These are phyloP conservation scores for Amblyteles armatorius DNA, from an alignment of 2,888 invertebrate genomes.

Conservation along the genomic window DNA sequence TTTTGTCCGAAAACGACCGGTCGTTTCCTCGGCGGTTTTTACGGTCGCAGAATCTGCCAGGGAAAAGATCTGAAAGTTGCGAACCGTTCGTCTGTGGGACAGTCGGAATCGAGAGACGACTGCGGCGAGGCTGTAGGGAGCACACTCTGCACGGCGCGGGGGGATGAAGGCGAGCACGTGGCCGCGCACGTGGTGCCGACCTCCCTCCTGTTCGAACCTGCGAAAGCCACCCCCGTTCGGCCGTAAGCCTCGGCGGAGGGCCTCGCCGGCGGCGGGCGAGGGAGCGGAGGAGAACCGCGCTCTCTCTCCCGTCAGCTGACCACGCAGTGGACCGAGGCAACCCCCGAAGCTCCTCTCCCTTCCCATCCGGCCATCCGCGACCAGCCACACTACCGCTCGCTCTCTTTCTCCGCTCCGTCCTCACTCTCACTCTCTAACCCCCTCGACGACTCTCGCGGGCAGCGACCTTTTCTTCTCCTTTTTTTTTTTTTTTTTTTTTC, in stretches of 20 bases:
- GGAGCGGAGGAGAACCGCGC: slow-evolving; percentile 75
- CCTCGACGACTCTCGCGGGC: slow-evolving; percentile 56
- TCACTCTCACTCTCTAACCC: slow-evolving; percentile 50
- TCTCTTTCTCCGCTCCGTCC: slow-evolving; percentile 56
- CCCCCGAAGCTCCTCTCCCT: slow-evolving; percentile 77
- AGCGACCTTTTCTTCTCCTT: slow-evolving; percentile 60
- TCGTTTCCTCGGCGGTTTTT: too few relatives aligned
- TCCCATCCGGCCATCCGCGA: slow-evolving; percentile 65
- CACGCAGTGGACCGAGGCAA: slow-evolving; percentile 82
- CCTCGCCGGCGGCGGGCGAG: slow-evolving; percentile 64
- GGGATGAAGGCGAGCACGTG: slow-evolving; percentile 80
- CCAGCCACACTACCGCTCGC: slow-evolving; percentile 60
- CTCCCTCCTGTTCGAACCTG: slow-evolving; percentile 36
- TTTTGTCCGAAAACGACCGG: too few relatives aligned
- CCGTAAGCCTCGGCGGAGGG: slow-evolving; percentile 69
- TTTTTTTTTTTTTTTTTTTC: background rate
- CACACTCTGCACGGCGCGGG: slow-evolving; percentile 31
- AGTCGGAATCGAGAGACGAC: background rate
- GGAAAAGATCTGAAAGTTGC: background rate
- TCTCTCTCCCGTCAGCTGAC: slow-evolving; percentile 83
- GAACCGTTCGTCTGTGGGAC: background rate
- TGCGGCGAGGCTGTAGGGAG: background rate
- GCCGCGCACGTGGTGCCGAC: slow-evolving; percentile 82
- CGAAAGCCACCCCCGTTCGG: slow-evolving; percentile 68
- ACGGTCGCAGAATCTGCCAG: too few relatives aligned